A percentile compares a stretch with the other conserved stretches of the same genome.
phyloP scores from a whole-genome alignment of 2,888 invertebrate species.

The Thymelicus acteon region DNA sequence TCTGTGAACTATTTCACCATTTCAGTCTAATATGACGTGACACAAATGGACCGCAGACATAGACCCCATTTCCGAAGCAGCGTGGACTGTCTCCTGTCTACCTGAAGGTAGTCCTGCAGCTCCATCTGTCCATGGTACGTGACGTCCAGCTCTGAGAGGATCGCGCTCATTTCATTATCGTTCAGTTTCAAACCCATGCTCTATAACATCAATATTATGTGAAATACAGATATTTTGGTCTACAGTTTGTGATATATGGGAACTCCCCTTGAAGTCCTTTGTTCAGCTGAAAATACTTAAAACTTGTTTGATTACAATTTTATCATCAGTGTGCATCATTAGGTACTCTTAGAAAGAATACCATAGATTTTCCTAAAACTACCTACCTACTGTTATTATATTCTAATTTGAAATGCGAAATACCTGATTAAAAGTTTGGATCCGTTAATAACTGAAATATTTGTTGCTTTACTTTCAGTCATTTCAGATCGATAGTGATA shows the following conservation, averaged over 20 bases:
- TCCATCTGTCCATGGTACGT: slow-evolving; percentile 95
- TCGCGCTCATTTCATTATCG: slow-evolving; percentile 89
- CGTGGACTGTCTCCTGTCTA: slow-evolving; percentile 61
- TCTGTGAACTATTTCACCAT: slow-evolving; percentile 8
- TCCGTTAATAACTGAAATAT: no score
- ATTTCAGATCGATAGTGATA: no score
- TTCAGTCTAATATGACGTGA: slow-evolving; percentile 14
- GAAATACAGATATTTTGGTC: background rate
- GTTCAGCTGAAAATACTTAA: background rate
- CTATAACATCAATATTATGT: slow-evolving; percentile 70
- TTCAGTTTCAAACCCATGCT: slow-evolving; percentile 86
- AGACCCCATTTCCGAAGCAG: slow-evolving; percentile 48
- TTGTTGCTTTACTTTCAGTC: no score
- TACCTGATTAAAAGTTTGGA: no score
- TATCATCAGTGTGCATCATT: no score
- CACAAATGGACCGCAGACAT: slow-evolving; percentile 29
- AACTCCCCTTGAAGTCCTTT: background rate
- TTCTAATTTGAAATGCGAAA: no score
- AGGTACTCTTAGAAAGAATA: no score
- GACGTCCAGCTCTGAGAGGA: slow-evolving; percentile 93
- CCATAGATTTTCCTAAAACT: no score
- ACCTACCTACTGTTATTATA: no score
- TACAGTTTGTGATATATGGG: no score
- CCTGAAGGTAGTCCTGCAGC: slow-evolving; percentile 95
- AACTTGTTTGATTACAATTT: background rate